Evolutionary conservation across 2,888 invertebrate genomes (phyloP).

Genomic region (Ennomos fuscantarius): DNA sequence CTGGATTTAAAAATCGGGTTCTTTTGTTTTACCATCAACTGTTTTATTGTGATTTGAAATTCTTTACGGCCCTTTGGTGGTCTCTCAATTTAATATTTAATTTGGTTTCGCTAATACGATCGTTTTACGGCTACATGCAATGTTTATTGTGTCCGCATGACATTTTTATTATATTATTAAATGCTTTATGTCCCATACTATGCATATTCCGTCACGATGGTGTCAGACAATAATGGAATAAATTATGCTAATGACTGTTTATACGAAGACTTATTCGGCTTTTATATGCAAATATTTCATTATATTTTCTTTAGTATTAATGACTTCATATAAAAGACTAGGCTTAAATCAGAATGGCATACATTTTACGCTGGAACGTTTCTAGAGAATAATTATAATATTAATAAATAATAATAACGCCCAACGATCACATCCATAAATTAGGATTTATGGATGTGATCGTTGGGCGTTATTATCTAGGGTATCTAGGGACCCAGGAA

Average conservation of each 20-base stretch:
- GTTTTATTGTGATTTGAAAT: constrained; percentile 10
- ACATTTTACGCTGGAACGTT: neutral
- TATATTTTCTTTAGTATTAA: constrained; percentile 10
- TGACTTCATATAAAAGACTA: constrained; percentile 10
- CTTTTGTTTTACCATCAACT: constrained; percentile 13
- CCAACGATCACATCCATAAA: too few relatives aligned
- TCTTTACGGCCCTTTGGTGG: constrained; percentile 24
- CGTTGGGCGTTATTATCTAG: too few relatives aligned
- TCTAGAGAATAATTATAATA: neutral
- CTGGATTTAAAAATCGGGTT: constrained; percentile 16
- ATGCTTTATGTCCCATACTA: constrained; percentile 30
- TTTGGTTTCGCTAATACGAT: constrained; percentile 37
- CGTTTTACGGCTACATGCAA: constrained; percentile 8
- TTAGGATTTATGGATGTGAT: too few relatives aligned
- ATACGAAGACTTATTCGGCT: constrained; percentile 45
- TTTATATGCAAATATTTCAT: constrained; percentile 46
- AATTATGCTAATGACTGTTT: constrained; percentile 50
- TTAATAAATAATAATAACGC: too few relatives aligned
- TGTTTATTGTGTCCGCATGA: constrained; percentile 20
- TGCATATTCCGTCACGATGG: constrained; percentile 38
- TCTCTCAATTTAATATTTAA: constrained; percentile 22
- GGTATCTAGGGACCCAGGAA: too few relatives aligned
- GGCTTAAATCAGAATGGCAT: neutral
- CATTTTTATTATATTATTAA: constrained; percentile 28
- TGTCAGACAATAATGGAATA: constrained; percentile 47